Evolutionary conservation across 2,797 vertebrate genomes (phyloP).

Genomic region (Pitangus sulphuratus): DNA sequence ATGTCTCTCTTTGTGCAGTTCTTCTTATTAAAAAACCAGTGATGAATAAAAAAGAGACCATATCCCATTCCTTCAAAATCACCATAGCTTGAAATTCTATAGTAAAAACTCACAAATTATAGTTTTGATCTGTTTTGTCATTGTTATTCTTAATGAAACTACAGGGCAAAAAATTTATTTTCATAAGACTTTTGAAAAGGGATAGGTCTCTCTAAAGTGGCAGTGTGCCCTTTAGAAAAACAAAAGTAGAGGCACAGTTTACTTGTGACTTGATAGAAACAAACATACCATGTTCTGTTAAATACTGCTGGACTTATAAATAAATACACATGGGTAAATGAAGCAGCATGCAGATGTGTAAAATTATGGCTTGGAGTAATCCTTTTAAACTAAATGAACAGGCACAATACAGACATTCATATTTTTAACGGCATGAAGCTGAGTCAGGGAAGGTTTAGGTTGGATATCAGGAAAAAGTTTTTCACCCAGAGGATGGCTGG

Average conservation of each 20-base stretch:
- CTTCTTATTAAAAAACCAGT: constrained; percentile 32
- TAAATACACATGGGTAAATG: neutral
- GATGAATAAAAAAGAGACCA: constrained; percentile 67
- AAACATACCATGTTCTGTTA: neutral
- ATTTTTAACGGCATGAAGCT: neutral
- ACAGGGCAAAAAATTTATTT: constrained; percentile 13
- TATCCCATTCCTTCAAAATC: constrained; percentile 73
- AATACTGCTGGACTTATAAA: neutral
- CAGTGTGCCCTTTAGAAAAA: constrained; percentile 74
- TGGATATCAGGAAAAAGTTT: neutral
- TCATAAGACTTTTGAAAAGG: constrained; percentile 50
- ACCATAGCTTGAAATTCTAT: neutral
- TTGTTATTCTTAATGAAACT: neutral
- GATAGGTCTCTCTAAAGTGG: constrained; percentile 78
- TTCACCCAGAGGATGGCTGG: rapidly evolving
- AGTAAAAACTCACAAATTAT: neutral
- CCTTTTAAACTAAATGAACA: neutral
- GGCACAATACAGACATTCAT: neutral
- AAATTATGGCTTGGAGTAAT: neutral
- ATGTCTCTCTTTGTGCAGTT: constrained; percentile 32
- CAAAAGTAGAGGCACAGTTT: constrained; percentile 73
- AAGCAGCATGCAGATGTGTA: neutral
- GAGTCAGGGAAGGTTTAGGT: rapidly evolving
- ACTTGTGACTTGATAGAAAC: constrained; percentile 83
- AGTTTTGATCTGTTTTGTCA: neutral